Evolutionary conservation across 2,888 invertebrate genomes (phyloP).

Genomic region (Hirtodrosophila histrioides): DNA sequence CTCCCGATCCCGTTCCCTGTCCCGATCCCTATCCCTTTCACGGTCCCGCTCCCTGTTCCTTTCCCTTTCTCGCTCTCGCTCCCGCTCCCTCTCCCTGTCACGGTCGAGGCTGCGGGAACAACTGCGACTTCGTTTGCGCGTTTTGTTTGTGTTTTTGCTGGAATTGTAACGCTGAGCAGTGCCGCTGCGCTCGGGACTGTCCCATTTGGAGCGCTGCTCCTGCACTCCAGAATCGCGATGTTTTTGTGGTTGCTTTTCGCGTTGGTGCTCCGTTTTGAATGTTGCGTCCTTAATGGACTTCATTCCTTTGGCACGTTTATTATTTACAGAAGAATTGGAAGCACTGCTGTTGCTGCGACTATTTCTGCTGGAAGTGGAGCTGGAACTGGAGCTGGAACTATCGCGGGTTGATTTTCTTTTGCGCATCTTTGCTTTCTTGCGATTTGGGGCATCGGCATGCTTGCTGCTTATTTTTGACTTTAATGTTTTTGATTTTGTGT

Average conservation of each 20-base stretch:
- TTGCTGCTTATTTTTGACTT: conserved; percentile 21
- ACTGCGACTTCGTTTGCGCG: conserved; percentile 45
- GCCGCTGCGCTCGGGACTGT: conserved; percentile 65
- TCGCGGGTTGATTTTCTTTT: conserved; percentile 30
- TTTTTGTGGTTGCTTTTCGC: conserved; percentile 12
- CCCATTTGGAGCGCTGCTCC: conserved; percentile 79
- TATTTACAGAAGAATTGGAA: conserved; percentile 30
- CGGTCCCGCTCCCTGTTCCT: conserved; percentile 17
- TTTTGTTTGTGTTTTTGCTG: conserved; percentile 23
- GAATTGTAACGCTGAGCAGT: conserved; percentile 26
- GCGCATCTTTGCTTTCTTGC: conserved; percentile 8
- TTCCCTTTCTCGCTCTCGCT: conserved; percentile 31
- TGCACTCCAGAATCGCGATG: conserved; percentile 32
- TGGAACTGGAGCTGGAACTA: conserved; percentile 34
- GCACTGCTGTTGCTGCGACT: conserved; percentile 9
- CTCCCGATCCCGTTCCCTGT: conserved; percentile 42
- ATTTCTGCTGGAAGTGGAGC: conserved; percentile 30
- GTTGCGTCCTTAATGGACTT: conserved; percentile 8
- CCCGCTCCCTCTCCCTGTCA: conserved; percentile 17
- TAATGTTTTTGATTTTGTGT: conserved; percentile 11
- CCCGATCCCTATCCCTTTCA: conserved; percentile 34
- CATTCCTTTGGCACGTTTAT: conserved; percentile 20
- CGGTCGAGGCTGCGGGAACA: conserved; percentile 34
- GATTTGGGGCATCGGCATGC: conserved; percentile 21
- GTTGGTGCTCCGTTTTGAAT: conserved; percentile 2